Evolutionary conservation across 1,140 invertebrate genomes (phyloP), one percentile per base, ranked within the genome.

Genomic region (Halyomorpha halys): DNA sequence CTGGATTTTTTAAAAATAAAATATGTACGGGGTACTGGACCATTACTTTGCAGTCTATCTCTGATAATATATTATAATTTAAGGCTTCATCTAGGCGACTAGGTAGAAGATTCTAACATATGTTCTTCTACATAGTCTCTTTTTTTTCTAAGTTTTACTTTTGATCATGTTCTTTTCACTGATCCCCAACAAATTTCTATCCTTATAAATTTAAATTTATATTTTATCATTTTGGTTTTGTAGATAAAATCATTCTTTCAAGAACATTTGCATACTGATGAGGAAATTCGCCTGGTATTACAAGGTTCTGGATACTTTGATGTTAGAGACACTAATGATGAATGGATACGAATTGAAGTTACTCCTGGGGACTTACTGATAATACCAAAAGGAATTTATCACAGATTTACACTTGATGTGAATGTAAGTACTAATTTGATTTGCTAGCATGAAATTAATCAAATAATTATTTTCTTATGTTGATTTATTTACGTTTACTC

Each of bases 211-310:
- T 30, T 30, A 4, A 9, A 39, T 13, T 39, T 39, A 39, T 1
- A 8, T 23, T 11, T 47, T 62, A 25, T 49, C 16, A 49, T 23
- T 21, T 47, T 25, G 3, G 18, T 56, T 63, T 69, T 69, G 69
- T 67, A 87, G 82, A 72, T 98, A 8, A 94, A 94, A 73, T 83
- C 79, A 8, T 98, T 99, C 75, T 97, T 84, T 71, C 82, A 82
- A 8, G 97, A 99, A 74, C 97, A 99, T 77, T 77, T 99, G 53
- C 97, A 99, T 73, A 88, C 89, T 2, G 97, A 99, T 78, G 96
- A 99, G 74, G 97, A 99, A 79, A 96, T 98, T 68, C 84, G 97
- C 59, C 83, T 93, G 54, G 77, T 93, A 59, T 64, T 91, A 19
- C 87, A 87, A 61, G 94, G 93, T 27, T 89, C 84, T 56, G 94